Conservation (phyloP, 2,888 invertebrate genomes). For the Trypoxylon attenuatum region DNA sequence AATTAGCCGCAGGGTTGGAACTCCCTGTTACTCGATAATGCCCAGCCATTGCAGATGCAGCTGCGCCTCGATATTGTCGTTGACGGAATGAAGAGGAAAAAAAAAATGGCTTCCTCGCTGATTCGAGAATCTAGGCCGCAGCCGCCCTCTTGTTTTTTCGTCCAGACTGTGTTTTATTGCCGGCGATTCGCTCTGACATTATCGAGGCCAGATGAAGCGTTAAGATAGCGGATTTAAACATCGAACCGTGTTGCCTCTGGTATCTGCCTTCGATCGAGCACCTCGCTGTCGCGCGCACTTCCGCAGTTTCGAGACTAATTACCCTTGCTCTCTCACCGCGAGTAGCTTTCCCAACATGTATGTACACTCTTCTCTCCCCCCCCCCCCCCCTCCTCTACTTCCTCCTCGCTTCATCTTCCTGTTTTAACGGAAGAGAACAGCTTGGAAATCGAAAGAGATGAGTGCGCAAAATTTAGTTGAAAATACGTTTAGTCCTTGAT, state of each 20-base stretch:
- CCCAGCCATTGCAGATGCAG: not conserved
- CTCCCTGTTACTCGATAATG: no score
- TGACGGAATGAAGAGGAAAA: not conserved
- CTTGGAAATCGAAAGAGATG: no score
- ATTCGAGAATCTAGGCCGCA: not conserved
- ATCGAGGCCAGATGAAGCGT: not conserved
- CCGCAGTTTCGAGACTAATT: not conserved
- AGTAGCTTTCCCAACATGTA: not conserved
- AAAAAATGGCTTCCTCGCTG: not conserved
- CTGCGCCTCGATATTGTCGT: not conserved
- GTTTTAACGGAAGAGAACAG: no score
- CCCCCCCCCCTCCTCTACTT: not conserved
- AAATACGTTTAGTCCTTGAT: no score
- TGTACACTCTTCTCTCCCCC: not conserved
- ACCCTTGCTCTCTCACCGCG: not conserved
- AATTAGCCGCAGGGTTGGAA: no score
- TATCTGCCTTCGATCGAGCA: slow-evolving; percentile 4
- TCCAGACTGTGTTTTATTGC: not conserved
- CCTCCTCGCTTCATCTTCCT: not conserved
- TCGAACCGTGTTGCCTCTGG: not conserved
- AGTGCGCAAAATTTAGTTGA: no score
- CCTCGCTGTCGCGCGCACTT: not conserved
- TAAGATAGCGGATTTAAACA: not conserved
- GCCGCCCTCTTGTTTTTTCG: no score
- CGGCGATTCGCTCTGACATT: not conserved